Percentiles rank a stretch among this genome's conserved stretches.
These are phyloP conservation scores for Gastracanthus pulcherrimus DNA, from an alignment of 2,888 invertebrate species.

Conservation along the genomic window DNA sequence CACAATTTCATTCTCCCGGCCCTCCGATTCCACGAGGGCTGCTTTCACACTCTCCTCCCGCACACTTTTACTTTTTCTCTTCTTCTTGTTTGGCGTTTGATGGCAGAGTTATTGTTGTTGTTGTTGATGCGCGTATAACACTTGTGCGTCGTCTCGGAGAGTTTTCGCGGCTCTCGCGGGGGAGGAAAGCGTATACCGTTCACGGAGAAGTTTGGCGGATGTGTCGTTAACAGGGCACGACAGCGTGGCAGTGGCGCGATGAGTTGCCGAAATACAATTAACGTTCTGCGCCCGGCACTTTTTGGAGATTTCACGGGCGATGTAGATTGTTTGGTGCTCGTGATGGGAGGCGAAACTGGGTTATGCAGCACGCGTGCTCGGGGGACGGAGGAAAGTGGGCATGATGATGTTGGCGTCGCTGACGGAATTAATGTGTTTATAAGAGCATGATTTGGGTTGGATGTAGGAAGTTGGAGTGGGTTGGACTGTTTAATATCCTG, in stretches of 20 bases:
- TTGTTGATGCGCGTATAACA: too few species aligned
- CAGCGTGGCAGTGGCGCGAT: not conserved
- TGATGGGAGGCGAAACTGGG: not conserved
- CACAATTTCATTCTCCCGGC: too few species aligned
- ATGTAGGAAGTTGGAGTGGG: too few species aligned
- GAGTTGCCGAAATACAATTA: slow-evolving; percentile 15
- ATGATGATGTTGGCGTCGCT: not conserved
- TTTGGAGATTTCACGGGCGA: not conserved
- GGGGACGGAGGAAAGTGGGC: not conserved
- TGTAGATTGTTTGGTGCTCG: not conserved
- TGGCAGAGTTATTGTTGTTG: too few species aligned
- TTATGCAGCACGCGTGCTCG: not conserved
- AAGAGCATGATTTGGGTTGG: too few species aligned
- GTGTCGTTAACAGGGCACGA: not conserved
- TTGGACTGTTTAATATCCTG: too few species aligned
- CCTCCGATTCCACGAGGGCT: not conserved
- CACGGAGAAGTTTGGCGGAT: not conserved
- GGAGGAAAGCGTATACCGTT: not conserved
- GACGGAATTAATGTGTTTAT: not conserved
- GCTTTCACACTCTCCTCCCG: too few species aligned
- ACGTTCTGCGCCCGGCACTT: not conserved
- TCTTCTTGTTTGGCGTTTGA: not conserved
- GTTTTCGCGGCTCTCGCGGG: not conserved
- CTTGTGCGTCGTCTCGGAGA: too few species aligned
- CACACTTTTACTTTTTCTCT: not conserved